phyloP scores from a whole-genome alignment of 2,113 vertebrate genomes.

The Platysteira castanea region DNA sequence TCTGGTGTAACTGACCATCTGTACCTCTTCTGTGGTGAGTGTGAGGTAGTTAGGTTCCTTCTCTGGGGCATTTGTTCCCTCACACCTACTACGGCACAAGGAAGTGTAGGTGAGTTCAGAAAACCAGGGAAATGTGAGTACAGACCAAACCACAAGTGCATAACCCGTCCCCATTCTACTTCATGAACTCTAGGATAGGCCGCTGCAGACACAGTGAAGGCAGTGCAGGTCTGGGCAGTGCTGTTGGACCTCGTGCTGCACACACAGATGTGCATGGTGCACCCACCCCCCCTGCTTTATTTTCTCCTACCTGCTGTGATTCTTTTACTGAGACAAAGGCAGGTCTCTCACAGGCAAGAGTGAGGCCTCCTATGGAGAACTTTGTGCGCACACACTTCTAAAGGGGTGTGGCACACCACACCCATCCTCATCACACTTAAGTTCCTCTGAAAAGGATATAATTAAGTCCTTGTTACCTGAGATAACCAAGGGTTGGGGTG shows the following conservation, averaged over 20 bases:
- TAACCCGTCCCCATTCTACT: background rate
- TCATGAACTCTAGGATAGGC: no score
- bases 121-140: background rate
- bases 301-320: background rate
- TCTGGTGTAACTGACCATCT: background rate
- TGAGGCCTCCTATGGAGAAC: background rate
- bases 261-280: background rate
- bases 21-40: background rate
- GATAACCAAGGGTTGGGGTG: accelerated
- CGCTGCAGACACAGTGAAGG: background rate
- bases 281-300: background rate
- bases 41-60: background rate
- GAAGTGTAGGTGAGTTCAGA: accelerated
- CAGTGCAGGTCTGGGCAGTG: background rate
- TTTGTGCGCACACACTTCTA: background rate
- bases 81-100: accelerated
- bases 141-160: background rate
- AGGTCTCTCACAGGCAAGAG: background rate
- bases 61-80: background rate
- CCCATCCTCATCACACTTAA: background rate
- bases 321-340: background rate
- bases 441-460: background rate
- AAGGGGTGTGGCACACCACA: background rate
- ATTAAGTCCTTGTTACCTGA: background rate
- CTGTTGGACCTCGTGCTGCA: background rate